Evolutionary conservation across 64 coral and sea anemone species (phyloP).

Genomic region (Pocillopora damicornis): DNA sequence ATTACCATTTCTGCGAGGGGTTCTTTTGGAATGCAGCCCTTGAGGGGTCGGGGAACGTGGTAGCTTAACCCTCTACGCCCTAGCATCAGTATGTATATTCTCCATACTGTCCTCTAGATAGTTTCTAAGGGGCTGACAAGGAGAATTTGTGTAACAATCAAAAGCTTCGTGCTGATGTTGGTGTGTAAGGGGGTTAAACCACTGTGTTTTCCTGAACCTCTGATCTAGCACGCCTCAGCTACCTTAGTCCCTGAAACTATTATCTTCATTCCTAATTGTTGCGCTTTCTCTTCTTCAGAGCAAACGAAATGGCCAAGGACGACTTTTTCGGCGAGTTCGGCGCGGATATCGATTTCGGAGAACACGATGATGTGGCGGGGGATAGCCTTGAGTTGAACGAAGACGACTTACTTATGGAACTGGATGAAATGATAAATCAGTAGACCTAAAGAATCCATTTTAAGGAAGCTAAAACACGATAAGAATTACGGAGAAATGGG

Average conservation of each 20-base stretch:
- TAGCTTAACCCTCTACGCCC: too few species aligned
- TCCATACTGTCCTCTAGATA: too few species aligned
- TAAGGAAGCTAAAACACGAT: not conserved
- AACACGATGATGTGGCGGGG: constrained; percentile 5
- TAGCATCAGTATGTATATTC: too few species aligned
- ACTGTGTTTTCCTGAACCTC: too few species aligned
- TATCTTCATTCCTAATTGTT: not conserved
- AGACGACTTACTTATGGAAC: constrained; percentile 52
- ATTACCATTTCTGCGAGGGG: too few species aligned
- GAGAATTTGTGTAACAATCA: too few species aligned
- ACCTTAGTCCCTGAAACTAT: not conserved
- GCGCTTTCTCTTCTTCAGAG: not conserved
- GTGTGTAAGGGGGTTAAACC: too few species aligned
- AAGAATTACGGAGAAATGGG: not conserved
- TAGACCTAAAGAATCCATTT: not conserved
- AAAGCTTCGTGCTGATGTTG: too few species aligned
- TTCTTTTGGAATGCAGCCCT: too few species aligned
- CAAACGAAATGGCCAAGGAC: constrained; percentile 45
- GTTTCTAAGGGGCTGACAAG: too few species aligned
- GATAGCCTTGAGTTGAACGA: constrained; percentile 25
- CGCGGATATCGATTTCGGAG: constrained; percentile 39
- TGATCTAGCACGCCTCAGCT: not conserved
- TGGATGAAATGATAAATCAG: constrained; percentile 63
- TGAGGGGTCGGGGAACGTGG: too few species aligned
- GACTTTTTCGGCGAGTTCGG: constrained; percentile 29